phyloP scores from a whole-genome alignment of 2,797 vertebrate genomes.

The Periophthalmus magnuspinnatus region DNA sequence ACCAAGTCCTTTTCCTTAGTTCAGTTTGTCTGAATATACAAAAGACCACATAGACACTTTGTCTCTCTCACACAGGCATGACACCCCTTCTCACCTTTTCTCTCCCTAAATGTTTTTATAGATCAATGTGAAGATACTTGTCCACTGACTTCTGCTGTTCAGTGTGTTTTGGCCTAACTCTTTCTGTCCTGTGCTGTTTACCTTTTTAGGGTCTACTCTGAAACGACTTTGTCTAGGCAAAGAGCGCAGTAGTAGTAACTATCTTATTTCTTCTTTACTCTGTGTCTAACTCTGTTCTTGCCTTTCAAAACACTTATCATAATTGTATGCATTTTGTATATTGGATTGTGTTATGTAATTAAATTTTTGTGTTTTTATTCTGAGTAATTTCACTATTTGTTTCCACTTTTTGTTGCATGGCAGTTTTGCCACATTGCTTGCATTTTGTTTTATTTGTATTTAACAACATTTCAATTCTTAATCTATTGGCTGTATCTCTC shows the following conservation, averaged over 20 bases:
- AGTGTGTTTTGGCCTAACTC: slow-evolving; percentile 87
- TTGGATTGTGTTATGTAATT: slow-evolving; percentile 51
- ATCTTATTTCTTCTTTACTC: slow-evolving; percentile 86
- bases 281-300: slow-evolving; percentile 76
- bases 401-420: slow-evolving; percentile 65
- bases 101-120: slow-evolving; percentile 72
- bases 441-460: slow-evolving; percentile 50
- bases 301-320: slow-evolving; percentile 52
- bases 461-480: slow-evolving; percentile 14
- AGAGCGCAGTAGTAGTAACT: slow-evolving; percentile 99
- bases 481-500: slow-evolving; percentile 69
- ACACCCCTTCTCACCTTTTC: slow-evolving; percentile 71
- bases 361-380: slow-evolving; percentile 48
- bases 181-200: slow-evolving; percentile 95
- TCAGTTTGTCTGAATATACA: neutral
- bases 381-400: slow-evolving; percentile 35
- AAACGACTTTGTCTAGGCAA: slow-evolving; percentile 99
- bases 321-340: slow-evolving; percentile 77
- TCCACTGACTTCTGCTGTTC: slow-evolving; percentile 79
- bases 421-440: slow-evolving; percentile 60
- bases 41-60: slow-evolving; percentile 67
- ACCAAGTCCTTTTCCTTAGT: neutral
- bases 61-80: slow-evolving; percentile 76
- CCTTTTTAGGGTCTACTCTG: slow-evolving; percentile 96
- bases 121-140: slow-evolving; percentile 83